These are phyloP conservation scores for Psococerastis gibbosa DNA, from an alignment of 2,888 invertebrate genomes.

Conservation along the genomic window DNA sequence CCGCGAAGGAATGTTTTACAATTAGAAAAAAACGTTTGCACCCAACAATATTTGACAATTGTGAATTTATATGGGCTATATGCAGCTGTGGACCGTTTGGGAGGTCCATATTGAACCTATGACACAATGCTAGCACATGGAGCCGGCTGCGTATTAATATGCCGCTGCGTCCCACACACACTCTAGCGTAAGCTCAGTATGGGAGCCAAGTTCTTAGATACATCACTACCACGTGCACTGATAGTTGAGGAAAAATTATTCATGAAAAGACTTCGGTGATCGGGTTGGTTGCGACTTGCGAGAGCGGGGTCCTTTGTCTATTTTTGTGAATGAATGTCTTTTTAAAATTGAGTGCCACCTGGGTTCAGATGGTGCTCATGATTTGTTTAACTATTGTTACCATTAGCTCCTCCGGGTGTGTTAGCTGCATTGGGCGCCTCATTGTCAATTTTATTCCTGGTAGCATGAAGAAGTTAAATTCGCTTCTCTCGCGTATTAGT, in stretches of 20 bases:
- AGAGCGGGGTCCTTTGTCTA: background rate
- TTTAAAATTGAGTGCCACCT: background rate
- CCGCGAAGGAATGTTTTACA: background rate
- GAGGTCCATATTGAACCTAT: too few relatives aligned
- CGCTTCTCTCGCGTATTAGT: too few relatives aligned
- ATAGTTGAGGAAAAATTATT: background rate
- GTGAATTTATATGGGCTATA: conserved; percentile 7
- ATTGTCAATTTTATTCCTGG: too few relatives aligned
- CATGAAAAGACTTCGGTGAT: background rate
- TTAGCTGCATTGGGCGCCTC: too few relatives aligned
- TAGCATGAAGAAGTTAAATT: too few relatives aligned
- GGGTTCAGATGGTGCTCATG: too few relatives aligned
- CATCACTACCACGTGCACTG: background rate
- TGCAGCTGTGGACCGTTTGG: too few relatives aligned
- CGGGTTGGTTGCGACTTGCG: background rate
- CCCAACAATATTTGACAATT: conserved; percentile 11
- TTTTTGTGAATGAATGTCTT: background rate
- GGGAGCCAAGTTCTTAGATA: background rate
- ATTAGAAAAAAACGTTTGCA: background rate
- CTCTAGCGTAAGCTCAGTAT: background rate
- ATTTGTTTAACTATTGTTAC: too few relatives aligned
- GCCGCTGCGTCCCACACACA: background rate
- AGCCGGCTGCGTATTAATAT: background rate
- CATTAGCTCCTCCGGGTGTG: too few relatives aligned
- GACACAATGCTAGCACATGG: background rate